A percentile compares a stretch with the other conserved stretches of the same genome.
phyloP scores from a whole-genome alignment of 2,113 vertebrate species.

The Odontophorus gujanensis region DNA sequence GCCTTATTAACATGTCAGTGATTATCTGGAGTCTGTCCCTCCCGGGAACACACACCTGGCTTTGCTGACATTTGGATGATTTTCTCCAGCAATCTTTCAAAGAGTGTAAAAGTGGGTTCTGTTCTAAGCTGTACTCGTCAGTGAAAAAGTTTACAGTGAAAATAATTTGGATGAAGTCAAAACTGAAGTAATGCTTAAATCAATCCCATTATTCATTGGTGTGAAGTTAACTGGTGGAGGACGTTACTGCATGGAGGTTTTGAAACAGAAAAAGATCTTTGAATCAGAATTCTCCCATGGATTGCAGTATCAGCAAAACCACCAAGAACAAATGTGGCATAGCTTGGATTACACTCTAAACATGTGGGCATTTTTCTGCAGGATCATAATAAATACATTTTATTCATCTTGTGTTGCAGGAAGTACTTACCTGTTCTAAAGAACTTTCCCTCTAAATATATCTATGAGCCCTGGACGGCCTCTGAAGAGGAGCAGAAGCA shows the following conservation, averaged over 20 bases:
- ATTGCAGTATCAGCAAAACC: neutral
- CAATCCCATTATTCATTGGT: neutral
- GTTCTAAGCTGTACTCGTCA: too few relatives aligned
- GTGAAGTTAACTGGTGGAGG: neutral
- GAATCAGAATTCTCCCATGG: neutral
- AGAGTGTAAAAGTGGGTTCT: too few relatives aligned
- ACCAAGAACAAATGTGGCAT: neutral
- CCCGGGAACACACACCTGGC: too few relatives aligned
- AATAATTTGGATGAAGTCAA: neutral
- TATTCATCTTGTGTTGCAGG: conserved; percentile 27
- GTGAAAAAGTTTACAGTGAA: neutral
- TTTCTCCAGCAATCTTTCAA: too few relatives aligned
- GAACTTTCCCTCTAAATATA: conserved; percentile 72
- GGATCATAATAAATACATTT: neutral
- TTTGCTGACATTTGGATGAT: too few relatives aligned
- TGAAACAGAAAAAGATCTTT: neutral
- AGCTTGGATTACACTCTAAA: neutral
- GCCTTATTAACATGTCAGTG: neutral
- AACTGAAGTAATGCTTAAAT: neutral
- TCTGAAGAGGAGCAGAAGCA: conserved; percentile 62
- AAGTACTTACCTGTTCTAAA: conserved; percentile 72
- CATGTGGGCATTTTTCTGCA: neutral
- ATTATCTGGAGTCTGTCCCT: too few relatives aligned
- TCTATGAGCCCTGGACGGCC: conserved; percentile 70
- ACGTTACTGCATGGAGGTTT: neutral